A percentile compares a stretch with the other conserved stretches of the same genome.
Conservation (phyloP, 2,797 vertebrate species). For the Tenualosa ilisha region DNA sequence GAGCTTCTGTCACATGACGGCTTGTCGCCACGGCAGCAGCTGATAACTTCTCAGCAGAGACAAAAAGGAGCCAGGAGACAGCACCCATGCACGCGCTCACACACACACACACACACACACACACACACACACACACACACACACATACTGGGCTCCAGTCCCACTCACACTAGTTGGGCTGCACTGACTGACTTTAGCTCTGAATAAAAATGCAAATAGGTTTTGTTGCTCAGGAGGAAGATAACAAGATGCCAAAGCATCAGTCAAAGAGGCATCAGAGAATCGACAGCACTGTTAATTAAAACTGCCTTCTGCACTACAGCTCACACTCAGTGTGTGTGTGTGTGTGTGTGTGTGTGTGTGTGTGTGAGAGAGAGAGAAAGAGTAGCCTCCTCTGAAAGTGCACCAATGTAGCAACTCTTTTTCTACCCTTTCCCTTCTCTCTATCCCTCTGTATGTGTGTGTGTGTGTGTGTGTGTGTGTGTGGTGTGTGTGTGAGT, state of each 20-base stretch:
- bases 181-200: not conserved
- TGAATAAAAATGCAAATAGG: constrained; percentile 7
- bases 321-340: no score
- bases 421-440: no score
- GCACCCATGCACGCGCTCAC: not conserved
- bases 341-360: no score
- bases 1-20: not conserved
- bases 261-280: not conserved
- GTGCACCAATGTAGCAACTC: no score
- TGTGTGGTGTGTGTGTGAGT: no score
- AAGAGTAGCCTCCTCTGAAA: no score
- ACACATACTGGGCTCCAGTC: not conserved
- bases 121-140: not conserved
- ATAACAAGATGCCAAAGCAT: not conserved
- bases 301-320: not conserved
- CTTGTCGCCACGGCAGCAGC: not conserved
- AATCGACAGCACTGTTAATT: not conserved
- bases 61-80: not conserved
- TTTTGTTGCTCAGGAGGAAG: not conserved
- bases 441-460: no score
- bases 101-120: not conserved
- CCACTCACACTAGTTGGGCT: not conserved
- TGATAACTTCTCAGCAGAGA: not conserved
- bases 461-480: no score
- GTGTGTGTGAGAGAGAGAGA: no score